Evolutionary conservation across 2,113 vertebrate species (phyloP).

Genomic region (Triplophysa tibetana): DNA sequence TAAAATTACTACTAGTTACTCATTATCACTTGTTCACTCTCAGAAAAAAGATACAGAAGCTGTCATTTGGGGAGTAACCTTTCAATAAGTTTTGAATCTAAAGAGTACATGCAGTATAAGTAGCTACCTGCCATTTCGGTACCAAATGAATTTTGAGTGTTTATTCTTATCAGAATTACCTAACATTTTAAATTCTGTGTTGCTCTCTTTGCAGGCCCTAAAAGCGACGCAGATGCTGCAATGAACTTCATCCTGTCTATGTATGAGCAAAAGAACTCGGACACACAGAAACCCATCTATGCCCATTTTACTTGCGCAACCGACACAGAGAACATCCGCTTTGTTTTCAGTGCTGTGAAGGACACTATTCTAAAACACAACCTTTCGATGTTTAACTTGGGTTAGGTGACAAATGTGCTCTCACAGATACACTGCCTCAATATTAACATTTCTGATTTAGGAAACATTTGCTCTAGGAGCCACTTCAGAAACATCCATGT

Average conservation of each 20-base stretch:
- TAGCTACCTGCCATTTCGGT: too few relatives aligned
- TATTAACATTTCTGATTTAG: not conserved
- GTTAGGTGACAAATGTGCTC: conserved; percentile 53
- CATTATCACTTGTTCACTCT: too few relatives aligned
- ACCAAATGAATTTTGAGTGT: too few relatives aligned
- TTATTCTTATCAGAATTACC: too few relatives aligned
- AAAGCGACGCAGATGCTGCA: conserved; percentile 70
- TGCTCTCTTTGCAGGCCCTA: conserved; percentile 69
- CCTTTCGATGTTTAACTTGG: conserved; percentile 71
- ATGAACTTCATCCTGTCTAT: conserved; percentile 82
- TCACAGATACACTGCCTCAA: not conserved
- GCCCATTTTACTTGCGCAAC: conserved; percentile 85
- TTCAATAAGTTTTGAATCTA: too few relatives aligned
- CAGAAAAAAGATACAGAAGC: too few relatives aligned
- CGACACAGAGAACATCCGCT: conserved; percentile 83
- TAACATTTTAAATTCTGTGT: not conserved
- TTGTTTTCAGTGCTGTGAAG: conserved; percentile 81
- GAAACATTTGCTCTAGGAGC: not conserved
- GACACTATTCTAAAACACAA: conserved; percentile 78
- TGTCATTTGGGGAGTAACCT: too few relatives aligned
- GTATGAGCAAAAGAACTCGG: conserved; percentile 73
- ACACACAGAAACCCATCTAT: conserved; percentile 77
- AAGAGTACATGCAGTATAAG: too few relatives aligned
- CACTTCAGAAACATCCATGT: not conserved
- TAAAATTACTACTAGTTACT: too few relatives aligned